Percentiles rank a stretch among this genome's conserved stretches.
These are phyloP conservation scores for Pteruthius melanotis DNA, from an alignment of 2,113 vertebrate species.

Conservation along the genomic window DNA sequence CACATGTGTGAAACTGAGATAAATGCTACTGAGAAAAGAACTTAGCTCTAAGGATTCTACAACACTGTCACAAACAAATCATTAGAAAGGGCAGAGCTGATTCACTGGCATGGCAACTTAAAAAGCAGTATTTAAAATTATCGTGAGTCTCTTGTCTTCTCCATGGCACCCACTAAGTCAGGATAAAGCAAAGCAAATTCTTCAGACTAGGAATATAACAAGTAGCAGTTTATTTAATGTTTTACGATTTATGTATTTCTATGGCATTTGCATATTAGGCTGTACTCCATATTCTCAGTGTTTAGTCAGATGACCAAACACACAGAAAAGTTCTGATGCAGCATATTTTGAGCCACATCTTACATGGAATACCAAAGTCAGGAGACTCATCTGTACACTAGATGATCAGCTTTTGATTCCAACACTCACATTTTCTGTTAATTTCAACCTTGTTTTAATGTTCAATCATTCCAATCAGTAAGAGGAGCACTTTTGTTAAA, in stretches of 20 bases:
- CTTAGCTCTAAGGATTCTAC: background rate
- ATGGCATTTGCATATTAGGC: background rate
- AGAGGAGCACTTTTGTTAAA: background rate
- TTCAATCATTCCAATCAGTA: background rate
- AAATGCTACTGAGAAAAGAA: background rate
- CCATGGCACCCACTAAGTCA: background rate
- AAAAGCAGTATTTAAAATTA: background rate
- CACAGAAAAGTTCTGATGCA: background rate
- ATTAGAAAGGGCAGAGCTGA: background rate
- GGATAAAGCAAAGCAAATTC: background rate
- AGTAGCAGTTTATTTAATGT: background rate
- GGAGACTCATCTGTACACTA: background rate
- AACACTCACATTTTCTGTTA: background rate
- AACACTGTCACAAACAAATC: background rate
- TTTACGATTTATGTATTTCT: background rate
- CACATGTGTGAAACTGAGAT: background rate
- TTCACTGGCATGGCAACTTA: background rate
- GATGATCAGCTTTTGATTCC: background rate
- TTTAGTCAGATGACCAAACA: background rate
- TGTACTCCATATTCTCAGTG: accelerated
- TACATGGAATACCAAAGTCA: background rate
- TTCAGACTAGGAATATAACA: background rate
- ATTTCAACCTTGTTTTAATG: background rate
- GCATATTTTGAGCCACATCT: background rate
- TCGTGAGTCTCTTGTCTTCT: background rate